phyloP scores from a whole-genome alignment of 2,888 invertebrate genomes.

The Eristalis arbustorum region DNA sequence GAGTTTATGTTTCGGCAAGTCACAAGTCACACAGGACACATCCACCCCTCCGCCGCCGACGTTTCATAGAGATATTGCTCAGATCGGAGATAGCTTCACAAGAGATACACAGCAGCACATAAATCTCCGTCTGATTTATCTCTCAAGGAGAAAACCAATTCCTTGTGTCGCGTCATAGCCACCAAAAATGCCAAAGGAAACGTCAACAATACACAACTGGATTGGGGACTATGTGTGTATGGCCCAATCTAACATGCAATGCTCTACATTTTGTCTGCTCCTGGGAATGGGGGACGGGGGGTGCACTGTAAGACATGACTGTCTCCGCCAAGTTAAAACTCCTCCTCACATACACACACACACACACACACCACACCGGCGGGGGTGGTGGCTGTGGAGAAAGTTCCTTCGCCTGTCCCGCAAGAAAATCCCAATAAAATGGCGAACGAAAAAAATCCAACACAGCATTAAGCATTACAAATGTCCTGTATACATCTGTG shows the following conservation, averaged over 20 bases:
- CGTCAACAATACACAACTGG: conserved; percentile 55
- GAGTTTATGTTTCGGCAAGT: conserved; percentile 25
- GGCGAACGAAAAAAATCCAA: conserved; percentile 54
- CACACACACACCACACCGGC: background rate
- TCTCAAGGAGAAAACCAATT: conserved; percentile 69
- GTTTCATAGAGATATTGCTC: conserved; percentile 53
- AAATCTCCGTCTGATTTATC: conserved; percentile 72
- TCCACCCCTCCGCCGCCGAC: background rate
- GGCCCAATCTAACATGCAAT: conserved; percentile 44
- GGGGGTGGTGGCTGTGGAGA: conserved; percentile 13
- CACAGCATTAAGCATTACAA: conserved; percentile 67
- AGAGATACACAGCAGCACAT: conserved; percentile 71
- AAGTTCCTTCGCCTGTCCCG: conserved; percentile 59
- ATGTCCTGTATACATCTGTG: conserved; percentile 57
- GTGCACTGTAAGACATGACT: conserved; percentile 21
- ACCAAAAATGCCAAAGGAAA: conserved; percentile 54
- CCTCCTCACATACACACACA: conserved; percentile 31
- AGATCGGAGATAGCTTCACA: conserved; percentile 60
- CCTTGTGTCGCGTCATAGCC: conserved; percentile 51
- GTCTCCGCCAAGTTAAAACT: conserved; percentile 56
- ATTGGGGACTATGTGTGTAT: conserved; percentile 32
- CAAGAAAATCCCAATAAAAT: conserved; percentile 67
- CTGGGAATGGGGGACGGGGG: too few species aligned
- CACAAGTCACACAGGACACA: too few species aligned
- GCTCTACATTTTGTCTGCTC: conserved; percentile 30